phyloP scores from a whole-genome alignment of 2,797 vertebrate species.

The Varecia variegata region DNA sequence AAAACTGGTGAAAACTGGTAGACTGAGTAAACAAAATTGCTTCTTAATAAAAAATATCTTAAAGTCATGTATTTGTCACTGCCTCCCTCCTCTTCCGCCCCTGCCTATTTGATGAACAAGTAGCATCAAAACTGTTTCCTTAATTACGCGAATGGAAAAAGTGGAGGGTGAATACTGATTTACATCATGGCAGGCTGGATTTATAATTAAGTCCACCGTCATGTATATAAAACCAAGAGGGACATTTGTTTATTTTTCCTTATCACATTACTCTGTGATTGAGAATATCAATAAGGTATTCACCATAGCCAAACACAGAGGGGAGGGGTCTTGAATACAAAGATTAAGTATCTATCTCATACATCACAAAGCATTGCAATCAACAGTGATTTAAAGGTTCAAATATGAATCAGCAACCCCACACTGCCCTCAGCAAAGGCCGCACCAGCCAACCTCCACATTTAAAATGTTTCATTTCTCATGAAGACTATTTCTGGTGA shows the following conservation, averaged over 20 bases:
- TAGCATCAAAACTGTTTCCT: conserved; percentile 28
- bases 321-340: neutral
- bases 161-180: neutral
- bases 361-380: neutral
- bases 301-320: neutral
- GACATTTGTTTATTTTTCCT: conserved; percentile 47
- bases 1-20: neutral
- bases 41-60: conserved; percentile 29
- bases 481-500: neutral
- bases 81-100: neutral
- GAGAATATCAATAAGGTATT: neutral
- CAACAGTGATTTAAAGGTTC: neutral
- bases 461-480: neutral
- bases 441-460: neutral
- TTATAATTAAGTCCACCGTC: conserved; percentile 30
- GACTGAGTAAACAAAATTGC: neutral
- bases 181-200: neutral
- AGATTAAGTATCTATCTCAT: neutral
- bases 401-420: neutral
- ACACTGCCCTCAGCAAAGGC: neutral
- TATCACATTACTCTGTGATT: neutral
- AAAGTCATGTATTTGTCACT: neutral
- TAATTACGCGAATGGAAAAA: conserved; percentile 30
- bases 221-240: neutral
- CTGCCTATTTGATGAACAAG: neutral